These are phyloP conservation scores for Drosophila nr. perissopoda DNA, from an alignment of 2,888 invertebrate species.

Conservation along the genomic window DNA sequence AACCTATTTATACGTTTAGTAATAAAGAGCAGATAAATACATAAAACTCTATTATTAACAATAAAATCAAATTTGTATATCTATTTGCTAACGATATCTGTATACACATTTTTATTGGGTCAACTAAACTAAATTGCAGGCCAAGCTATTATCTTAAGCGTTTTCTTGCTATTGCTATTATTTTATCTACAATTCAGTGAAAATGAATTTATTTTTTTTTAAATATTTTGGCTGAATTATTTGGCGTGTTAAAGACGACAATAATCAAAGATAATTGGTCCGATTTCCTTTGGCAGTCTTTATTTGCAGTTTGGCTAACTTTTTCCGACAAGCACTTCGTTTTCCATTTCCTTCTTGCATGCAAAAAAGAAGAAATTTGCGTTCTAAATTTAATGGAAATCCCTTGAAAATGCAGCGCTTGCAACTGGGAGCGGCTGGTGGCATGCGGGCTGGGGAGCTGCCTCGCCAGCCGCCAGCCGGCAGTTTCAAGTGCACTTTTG, in stretches of 20 bases:
- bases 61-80: not conserved
- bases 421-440: conserved; percentile 38
- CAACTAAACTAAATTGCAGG: not conserved
- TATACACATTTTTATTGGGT: not conserved
- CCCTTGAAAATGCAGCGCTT: conserved; percentile 67
- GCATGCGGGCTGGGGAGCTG: not conserved
- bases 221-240: not conserved
- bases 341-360: conserved; percentile 60
- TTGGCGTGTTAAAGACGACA: not conserved
- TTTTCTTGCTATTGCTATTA: not conserved
- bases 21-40: not conserved
- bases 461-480: conserved; percentile 39
- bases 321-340: conserved; percentile 62
- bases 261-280: not conserved
- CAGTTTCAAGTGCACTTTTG: conserved; percentile 74
- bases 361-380: conserved; percentile 54
- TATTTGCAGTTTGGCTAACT: conserved; percentile 24
- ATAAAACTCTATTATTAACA: not conserved
- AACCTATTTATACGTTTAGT: not conserved
- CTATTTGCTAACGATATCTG: not conserved
- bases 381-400: conserved; percentile 74
- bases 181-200: not conserved
- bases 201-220: not conserved
- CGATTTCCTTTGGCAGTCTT: conserved; percentile 10
- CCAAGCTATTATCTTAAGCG: not conserved